These are phyloP conservation scores for Hoplostethus mediterraneus DNA, from an alignment of 2,797 vertebrate species.

Conservation along the genomic window DNA sequence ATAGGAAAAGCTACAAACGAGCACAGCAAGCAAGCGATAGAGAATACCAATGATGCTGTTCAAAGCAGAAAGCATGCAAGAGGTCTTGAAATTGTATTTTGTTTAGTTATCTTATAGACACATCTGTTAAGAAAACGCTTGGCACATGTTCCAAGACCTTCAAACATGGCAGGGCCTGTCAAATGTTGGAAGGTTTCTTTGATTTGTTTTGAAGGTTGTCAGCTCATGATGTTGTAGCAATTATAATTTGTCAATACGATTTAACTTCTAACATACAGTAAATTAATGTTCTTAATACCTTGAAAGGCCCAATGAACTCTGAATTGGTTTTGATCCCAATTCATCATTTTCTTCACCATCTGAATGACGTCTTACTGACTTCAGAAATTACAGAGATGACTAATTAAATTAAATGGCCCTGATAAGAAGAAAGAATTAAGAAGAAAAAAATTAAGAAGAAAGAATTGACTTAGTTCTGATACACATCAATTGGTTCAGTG, in stretches of 20 bases:
- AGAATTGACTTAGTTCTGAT: background rate
- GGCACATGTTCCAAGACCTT: constrained; percentile 4
- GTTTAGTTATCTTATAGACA: background rate
- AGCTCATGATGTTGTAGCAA: background rate
- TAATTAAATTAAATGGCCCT: background rate
- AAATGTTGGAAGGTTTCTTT: background rate
- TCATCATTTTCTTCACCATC: background rate
- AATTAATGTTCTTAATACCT: background rate
- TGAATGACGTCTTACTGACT: background rate
- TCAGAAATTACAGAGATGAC: background rate
- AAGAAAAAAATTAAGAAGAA: background rate
- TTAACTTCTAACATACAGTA: background rate
- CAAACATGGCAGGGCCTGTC: background rate
- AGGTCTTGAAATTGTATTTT: background rate
- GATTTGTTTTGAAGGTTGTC: constrained; percentile 1
- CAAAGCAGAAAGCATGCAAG: background rate
- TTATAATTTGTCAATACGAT: background rate
- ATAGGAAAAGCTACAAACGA: background rate
- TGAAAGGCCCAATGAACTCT: background rate
- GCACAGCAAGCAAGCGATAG: background rate
- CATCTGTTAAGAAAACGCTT: constrained; percentile 4
- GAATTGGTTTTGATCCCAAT: background rate
- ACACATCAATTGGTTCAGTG: background rate
- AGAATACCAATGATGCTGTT: constrained; percentile 9
- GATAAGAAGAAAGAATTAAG: background rate